Percentiles rank a stretch among this genome's conserved stretches.
Conservation (phyloP, 2,888 invertebrate species). For the Alloplasta piceator region DNA sequence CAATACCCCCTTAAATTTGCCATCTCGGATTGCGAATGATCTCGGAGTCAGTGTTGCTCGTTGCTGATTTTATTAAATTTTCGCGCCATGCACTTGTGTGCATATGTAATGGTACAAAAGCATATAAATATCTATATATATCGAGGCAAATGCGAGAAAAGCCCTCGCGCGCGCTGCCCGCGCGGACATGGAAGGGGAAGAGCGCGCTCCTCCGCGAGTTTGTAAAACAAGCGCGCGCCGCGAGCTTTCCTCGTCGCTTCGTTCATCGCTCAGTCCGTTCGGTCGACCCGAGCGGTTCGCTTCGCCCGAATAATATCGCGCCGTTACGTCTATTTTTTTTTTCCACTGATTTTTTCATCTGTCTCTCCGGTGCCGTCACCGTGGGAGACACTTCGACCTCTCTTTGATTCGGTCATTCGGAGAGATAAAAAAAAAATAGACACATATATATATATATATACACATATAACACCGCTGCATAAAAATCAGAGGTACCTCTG, state of each 20-base stretch:
- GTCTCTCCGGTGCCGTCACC: background rate
- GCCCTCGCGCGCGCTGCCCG: background rate
- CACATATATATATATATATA: background rate
- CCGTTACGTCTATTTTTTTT: background rate
- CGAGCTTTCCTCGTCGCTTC: slow-evolving; percentile 52
- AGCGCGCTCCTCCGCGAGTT: slow-evolving; percentile 46
- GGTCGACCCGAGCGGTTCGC: slow-evolving; percentile 61
- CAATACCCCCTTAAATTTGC: too few relatives aligned
- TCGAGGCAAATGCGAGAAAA: too few relatives aligned
- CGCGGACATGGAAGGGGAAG: slow-evolving; percentile 19
- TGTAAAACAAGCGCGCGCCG: slow-evolving; percentile 38
- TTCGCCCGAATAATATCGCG: slow-evolving; percentile 43
- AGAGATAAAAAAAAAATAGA: background rate
- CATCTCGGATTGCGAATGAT: too few relatives aligned
- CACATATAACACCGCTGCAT: too few relatives aligned
- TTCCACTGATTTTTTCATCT: slow-evolving; percentile 21
- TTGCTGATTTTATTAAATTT: too few relatives aligned
- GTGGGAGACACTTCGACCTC: slow-evolving; percentile 28
- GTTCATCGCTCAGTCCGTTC: slow-evolving; percentile 59
- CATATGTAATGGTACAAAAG: too few relatives aligned
- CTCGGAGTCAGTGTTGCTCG: too few relatives aligned
- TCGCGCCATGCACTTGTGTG: too few relatives aligned
- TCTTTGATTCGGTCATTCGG: background rate
- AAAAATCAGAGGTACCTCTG: background rate
- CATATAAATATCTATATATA: too few relatives aligned